These are phyloP conservation scores for Saccostrea cuccullata DNA, from an alignment of 1,140 invertebrate species.

Conservation along the genomic window DNA sequence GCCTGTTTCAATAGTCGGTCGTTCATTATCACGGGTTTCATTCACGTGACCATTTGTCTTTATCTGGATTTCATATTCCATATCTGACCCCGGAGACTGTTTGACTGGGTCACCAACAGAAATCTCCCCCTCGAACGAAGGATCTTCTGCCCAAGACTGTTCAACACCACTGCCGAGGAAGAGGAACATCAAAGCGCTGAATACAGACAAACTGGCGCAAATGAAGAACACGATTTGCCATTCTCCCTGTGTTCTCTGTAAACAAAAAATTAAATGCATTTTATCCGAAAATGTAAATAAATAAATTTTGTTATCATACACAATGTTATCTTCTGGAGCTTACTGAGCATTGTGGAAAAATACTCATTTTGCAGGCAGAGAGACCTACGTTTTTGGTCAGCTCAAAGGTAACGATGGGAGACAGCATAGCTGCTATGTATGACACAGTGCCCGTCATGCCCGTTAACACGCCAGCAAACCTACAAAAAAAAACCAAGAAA, in stretches of 20 bases:
- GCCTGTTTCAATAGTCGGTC: neutral
- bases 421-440: constrained; percentile 22
- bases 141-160: constrained; percentile 69
- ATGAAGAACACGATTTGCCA: constrained; percentile 78
- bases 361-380: neutral
- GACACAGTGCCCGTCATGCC: constrained; percentile 50
- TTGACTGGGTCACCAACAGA: neutral
- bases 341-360: neutral
- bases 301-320: too few relatives aligned
- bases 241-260: constrained; percentile 74
- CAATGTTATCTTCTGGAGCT: too few relatives aligned
- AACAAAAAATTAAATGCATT: neutral
- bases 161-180: constrained; percentile 74
- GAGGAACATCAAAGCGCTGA: constrained; percentile 73
- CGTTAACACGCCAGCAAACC: constrained; percentile 55
- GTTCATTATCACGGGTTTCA: neutral
- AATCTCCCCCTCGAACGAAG: neutral
- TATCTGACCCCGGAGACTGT: neutral
- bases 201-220: constrained; percentile 72
- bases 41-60: neutral
- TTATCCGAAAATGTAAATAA: too few relatives aligned
- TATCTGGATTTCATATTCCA: neutral
- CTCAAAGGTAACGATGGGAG: constrained; percentile 46
- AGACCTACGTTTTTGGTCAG: constrained; percentile 49
- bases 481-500: constrained; percentile 3